Base-by-base conservation (phyloP, 2,113 vertebrate genomes). In the Callocephalon fimbriatum region DNA sequence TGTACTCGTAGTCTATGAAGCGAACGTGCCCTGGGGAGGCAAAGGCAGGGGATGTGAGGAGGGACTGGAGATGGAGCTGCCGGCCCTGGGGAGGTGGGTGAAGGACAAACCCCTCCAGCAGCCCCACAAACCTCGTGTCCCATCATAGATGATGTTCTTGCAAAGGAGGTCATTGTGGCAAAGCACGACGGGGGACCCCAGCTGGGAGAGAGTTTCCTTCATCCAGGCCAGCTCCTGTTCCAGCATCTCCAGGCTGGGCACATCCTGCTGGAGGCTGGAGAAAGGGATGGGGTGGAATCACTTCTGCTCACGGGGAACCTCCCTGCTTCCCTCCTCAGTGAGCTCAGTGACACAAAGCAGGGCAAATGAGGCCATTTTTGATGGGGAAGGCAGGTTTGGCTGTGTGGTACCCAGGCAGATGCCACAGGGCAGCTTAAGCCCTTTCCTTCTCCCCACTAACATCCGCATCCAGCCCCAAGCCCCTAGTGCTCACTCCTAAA, bases 121-220 rank as follows among this genome's bases (percentile, higher is more conserved):
- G 78, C 2, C 14, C 54, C 86, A n/a, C 89, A 0, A 81, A 99
- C 99, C 99, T 98, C 98, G 99, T 65, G 98, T 96, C 40, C 95
- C 65, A 48, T 99, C 98, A 66, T 99, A 98, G 98, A 99, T 99
- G 96, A 99, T 99, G 97, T 99, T 99, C 97, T 99, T 99, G 98
- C 99, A 99, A 84, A 99, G 99, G 68, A 99, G 98, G 94, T 99
- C 99, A 2, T 99, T 99, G 98, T 99, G 99, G 93, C 99, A 99
- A 47, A 99, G 99, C 59, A 99, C 99, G 25, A 99, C 96, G 0
- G 99, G 99, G 11, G 99, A 99, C 2, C 98, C 99, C 92, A 99
- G 97, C 68, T 96, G 98, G 10, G 99, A 98, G 27, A 99, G 98
- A 35, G 99, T 98, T 62, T 99, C 99, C 97, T 99, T 98, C 98